Percentiles rank a stretch among this genome's conserved stretches.
phyloP scores from a whole-genome alignment of 1,140 invertebrate species.

The Holcopasites calliopsidis region DNA sequence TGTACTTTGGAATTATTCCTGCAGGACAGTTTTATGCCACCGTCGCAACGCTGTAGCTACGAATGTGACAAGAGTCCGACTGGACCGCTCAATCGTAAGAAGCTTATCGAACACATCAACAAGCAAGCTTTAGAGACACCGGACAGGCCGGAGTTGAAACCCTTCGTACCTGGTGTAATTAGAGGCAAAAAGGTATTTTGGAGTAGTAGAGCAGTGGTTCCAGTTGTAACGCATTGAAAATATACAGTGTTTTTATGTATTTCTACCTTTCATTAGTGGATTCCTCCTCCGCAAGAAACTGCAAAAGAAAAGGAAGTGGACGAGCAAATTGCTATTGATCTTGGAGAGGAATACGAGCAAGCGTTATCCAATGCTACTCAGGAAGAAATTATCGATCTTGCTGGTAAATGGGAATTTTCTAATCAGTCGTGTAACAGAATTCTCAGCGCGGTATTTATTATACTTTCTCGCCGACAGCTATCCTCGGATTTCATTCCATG shows the following conservation, averaged over 20 bases:
- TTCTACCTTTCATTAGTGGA: slow-evolving; percentile 83
- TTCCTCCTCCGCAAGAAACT: slow-evolving; percentile 90
- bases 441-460: neutral
- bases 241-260: neutral
- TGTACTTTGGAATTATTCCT: no score
- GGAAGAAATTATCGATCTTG: slow-evolving; percentile 99
- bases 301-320: slow-evolving; percentile 89
- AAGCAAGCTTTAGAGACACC: slow-evolving; percentile 98
- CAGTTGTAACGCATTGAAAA: neutral
- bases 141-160: slow-evolving; percentile 97
- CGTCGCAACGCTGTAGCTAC: slow-evolving; percentile 96
- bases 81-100: slow-evolving; percentile 96
- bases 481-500: slow-evolving; percentile 99
- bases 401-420: slow-evolving; percentile 84
- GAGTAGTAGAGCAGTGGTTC: neutral
- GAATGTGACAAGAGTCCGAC: slow-evolving; percentile 97
- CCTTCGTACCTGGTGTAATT: slow-evolving; percentile 93
- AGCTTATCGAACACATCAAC: slow-evolving; percentile 98
- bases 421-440: neutral
- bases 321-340: slow-evolving; percentile 94
- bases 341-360: slow-evolving; percentile 97
- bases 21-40: slow-evolving; percentile 97
- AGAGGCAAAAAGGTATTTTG: slow-evolving; percentile 92
- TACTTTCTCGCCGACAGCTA: slow-evolving; percentile 84
- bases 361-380: slow-evolving; percentile 95